Evolutionary conservation across 2,113 vertebrate species (phyloP).

Genomic region (Boleophthalmus pectinirostris): DNA sequence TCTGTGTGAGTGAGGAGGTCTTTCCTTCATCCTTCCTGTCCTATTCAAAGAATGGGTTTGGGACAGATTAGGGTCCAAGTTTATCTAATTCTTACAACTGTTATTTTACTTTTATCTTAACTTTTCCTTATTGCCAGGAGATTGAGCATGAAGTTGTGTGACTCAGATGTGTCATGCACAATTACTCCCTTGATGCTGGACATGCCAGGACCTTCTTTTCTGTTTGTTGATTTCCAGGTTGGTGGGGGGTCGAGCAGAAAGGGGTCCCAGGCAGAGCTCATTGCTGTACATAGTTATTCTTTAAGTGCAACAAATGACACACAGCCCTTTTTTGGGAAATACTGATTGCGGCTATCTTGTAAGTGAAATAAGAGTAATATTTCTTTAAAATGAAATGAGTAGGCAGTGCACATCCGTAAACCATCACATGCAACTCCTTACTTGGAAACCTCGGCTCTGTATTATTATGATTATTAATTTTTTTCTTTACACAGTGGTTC

Average conservation of each 20-base stretch:
- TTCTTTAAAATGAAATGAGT: constrained; percentile 34
- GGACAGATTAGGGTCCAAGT: constrained; percentile 22
- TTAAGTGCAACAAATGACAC: constrained; percentile 60
- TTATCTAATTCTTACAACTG: constrained; percentile 67
- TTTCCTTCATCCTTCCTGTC: constrained; percentile 65
- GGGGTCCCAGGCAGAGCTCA: constrained; percentile 36
- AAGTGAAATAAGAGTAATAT: constrained; percentile 35
- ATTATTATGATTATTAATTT: constrained; percentile 13
- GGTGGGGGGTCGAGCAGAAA: constrained; percentile 31
- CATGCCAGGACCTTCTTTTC: constrained; percentile 63
- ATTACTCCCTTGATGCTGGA: constrained; percentile 58
- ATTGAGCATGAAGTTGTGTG: constrained; percentile 4
- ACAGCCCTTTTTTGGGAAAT: constrained; percentile 24
- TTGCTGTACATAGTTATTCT: constrained; percentile 80
- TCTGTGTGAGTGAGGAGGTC: constrained; percentile 32
- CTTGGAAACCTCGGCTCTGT: constrained; percentile 24
- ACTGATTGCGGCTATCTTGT: constrained; percentile 40
- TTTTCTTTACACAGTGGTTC: constrained; percentile 31
- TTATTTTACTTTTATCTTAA: constrained; percentile 61
- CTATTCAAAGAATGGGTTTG: constrained; percentile 33
- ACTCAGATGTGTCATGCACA: constrained; percentile 32
- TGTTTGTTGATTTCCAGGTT: constrained; percentile 33
- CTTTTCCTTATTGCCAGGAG: constrained; percentile 58
- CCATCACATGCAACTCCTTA: constrained; percentile 27
- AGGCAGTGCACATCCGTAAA: constrained; percentile 40